Evolutionary conservation across 2,888 invertebrate genomes (phyloP).

Genomic region (Drosophila dives): DNA sequence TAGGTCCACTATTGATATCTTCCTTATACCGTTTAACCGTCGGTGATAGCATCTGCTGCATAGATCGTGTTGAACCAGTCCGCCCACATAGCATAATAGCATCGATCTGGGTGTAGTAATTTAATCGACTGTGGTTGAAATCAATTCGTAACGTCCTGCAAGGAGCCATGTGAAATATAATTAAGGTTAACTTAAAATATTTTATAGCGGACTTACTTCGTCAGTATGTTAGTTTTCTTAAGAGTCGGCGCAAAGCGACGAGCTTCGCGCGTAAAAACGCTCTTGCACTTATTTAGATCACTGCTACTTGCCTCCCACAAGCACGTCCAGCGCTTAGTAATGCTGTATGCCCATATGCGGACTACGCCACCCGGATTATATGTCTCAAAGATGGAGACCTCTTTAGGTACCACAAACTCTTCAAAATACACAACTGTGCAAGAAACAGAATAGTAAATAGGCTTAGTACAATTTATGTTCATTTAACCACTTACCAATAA

Average conservation of each 20-base stretch:
- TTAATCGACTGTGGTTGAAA: slow-evolving; percentile 92
- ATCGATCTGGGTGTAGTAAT: slow-evolving; percentile 95
- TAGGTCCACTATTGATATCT: slow-evolving; percentile 73
- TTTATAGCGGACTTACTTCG: slow-evolving; percentile 85
- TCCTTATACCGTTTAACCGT: slow-evolving; percentile 1
- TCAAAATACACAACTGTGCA: slow-evolving; percentile 83
- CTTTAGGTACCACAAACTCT: slow-evolving; percentile 83
- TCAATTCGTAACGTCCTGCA: slow-evolving; percentile 92
- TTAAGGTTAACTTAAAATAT: neutral
- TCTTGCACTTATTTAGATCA: slow-evolving; percentile 40
- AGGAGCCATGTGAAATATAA: slow-evolving; percentile 18
- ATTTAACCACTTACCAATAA: slow-evolving; percentile 87
- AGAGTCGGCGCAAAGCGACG: slow-evolving; percentile 92
- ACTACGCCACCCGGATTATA: slow-evolving; percentile 94
- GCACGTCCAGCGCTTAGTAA: slow-evolving; percentile 88
- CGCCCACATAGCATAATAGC: slow-evolving; percentile 92
- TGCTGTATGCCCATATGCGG: slow-evolving; percentile 90
- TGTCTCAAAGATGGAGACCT: slow-evolving; percentile 92
- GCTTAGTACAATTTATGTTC: neutral
- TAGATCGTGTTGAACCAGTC: slow-evolving; percentile 76
- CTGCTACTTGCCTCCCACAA: slow-evolving; percentile 89
- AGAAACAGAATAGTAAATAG: neutral
- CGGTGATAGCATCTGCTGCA: slow-evolving; percentile 67
- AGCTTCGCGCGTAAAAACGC: slow-evolving; percentile 86
- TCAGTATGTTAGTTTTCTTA: slow-evolving; percentile 85